Conservation (phyloP, 2,113 vertebrate genomes). For the Stegostoma tigrinum region DNA sequence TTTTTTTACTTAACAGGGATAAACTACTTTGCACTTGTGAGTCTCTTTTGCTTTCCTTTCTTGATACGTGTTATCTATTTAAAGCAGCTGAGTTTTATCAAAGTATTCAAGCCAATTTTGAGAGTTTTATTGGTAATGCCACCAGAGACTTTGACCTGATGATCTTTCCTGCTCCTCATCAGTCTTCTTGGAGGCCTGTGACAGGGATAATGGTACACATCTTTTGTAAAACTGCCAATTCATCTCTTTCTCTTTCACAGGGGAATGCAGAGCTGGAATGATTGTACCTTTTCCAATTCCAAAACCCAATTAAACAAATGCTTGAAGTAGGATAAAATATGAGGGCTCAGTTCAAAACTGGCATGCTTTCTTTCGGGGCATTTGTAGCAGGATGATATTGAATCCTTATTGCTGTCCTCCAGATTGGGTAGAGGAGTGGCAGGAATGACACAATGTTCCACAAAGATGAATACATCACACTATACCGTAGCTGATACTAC, state of each 20-base stretch:
- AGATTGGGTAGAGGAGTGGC: background rate
- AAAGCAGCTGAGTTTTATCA: background rate
- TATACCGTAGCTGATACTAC: background rate
- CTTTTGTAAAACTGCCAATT: background rate
- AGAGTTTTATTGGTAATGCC: background rate
- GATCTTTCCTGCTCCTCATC: background rate
- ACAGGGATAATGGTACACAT: background rate
- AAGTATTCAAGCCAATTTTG: constrained; percentile 15
- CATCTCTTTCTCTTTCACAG: background rate
- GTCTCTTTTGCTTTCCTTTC: background rate
- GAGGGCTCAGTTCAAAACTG: background rate
- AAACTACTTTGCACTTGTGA: background rate
- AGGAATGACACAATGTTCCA: background rate
- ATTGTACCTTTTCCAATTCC: background rate
- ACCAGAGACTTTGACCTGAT: background rate
- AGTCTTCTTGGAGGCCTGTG: background rate
- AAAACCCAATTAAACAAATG: background rate
- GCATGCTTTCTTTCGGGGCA: background rate
- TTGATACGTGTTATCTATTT: background rate
- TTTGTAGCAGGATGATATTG: background rate
- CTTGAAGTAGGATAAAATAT: background rate
- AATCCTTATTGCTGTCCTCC: background rate
- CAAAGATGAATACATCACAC: background rate
- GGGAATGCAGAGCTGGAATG: background rate
- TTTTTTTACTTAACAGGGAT: background rate